These are phyloP conservation scores for Dermatophagoides farinae DNA, from an alignment of 1,140 invertebrate species.

Conservation along the genomic window DNA sequence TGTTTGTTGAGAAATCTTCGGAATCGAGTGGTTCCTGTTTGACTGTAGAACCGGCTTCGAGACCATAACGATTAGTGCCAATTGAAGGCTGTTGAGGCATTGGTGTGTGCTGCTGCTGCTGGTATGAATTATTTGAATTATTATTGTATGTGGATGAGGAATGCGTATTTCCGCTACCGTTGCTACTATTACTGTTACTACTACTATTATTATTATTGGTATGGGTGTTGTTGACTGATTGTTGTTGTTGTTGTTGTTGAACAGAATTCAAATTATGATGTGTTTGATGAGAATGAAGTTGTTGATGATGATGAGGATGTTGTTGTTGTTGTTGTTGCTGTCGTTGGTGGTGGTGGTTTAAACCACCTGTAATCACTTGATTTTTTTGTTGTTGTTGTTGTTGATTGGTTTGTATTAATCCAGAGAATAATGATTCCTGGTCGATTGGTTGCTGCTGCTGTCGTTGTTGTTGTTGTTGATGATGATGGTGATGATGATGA, in stretches of 20 bases:
- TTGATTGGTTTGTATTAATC: neutral
- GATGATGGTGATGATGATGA: neutral
- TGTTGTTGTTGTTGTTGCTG: neutral
- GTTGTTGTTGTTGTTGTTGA: neutral
- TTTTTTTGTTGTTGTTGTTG: neutral
- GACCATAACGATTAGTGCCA: conserved; percentile 17
- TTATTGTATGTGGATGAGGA: neutral
- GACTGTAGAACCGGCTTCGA: conserved; percentile 15
- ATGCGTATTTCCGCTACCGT: neutral
- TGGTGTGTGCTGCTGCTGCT: neutral
- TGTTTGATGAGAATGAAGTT: neutral
- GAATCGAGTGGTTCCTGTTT: conserved; percentile 18
- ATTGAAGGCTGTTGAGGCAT: conserved; percentile 18
- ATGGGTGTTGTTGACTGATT: neutral
- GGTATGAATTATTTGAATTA: neutral
- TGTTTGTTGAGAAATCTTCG: conserved; percentile 15
- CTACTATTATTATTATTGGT: neutral
- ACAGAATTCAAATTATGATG: neutral
- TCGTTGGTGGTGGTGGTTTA: neutral
- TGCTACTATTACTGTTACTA: neutral
- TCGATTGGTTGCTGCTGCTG: too few species aligned
- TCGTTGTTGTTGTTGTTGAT: neutral
- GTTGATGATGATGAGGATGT: neutral
- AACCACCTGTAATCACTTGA: neutral
- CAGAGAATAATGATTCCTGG: neutral